A percentile compares a stretch with the other conserved stretches of the same genome.
Evolutionary conservation across 2,888 invertebrate genomes (phyloP).

Genomic region (Schizaphis graminum): DNA sequence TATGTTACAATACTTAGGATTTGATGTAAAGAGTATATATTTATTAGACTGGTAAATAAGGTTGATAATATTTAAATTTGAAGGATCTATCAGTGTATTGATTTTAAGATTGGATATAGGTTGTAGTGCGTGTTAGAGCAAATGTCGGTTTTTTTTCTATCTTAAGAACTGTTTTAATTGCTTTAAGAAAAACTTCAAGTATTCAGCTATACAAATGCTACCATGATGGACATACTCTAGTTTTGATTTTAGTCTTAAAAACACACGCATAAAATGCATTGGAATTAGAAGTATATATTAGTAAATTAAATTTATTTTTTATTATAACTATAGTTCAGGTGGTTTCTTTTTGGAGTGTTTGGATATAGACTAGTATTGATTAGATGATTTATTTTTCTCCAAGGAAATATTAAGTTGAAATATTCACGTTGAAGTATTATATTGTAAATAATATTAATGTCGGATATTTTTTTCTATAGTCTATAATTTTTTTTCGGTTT

Average conservation of each 20-base stretch:
- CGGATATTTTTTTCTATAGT: not conserved
- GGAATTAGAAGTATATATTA: not conserved
- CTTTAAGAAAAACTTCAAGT: not conserved
- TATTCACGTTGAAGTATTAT: not conserved
- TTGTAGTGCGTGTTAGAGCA: not conserved
- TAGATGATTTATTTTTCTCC: not conserved
- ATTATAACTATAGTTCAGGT: not conserved
- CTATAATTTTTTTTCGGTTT: not conserved
- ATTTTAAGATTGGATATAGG: not conserved
- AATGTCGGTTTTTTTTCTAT: not conserved
- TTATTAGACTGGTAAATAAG: not conserved
- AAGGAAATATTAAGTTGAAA: not conserved
- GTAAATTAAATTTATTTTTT: not conserved
- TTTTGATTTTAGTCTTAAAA: not conserved
- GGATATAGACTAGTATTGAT: not conserved
- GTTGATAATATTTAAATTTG: not conserved
- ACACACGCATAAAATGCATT: not conserved
- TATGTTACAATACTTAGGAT: not conserved
- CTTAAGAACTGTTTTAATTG: not conserved
- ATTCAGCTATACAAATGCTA: not conserved
- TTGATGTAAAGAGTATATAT: not conserved
- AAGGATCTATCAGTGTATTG: not conserved
- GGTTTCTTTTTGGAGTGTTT: not conserved
- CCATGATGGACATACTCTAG: not conserved
- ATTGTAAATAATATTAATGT: not conserved